phyloP scores from a whole-genome alignment of 2,113 vertebrate genomes.

The Catagonus wagneri region DNA sequence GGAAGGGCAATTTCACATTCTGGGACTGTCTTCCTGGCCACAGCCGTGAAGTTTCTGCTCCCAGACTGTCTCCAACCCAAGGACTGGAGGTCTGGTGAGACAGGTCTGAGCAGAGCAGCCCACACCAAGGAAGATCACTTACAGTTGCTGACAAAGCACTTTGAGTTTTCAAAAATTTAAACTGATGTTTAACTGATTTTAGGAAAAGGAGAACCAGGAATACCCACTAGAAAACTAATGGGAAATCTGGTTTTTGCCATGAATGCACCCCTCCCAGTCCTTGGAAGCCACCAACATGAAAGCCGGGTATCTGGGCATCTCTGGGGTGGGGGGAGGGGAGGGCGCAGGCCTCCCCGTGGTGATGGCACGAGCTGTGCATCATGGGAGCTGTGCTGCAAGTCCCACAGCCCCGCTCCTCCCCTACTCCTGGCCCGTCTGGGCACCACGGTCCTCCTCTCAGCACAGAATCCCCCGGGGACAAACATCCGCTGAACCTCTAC shows the following conservation, averaged over 20 bases:
- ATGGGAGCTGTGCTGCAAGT: not conserved
- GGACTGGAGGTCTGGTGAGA: not conserved
- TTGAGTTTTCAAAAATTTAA: not conserved
- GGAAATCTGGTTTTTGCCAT: not conserved
- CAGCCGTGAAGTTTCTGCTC: not conserved
- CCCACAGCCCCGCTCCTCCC: not conserved
- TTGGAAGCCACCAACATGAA: not conserved
- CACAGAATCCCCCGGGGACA: not conserved
- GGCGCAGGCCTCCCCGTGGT: too few species aligned
- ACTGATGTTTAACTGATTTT: not conserved
- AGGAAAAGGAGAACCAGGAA: not conserved
- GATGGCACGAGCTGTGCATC: not conserved
- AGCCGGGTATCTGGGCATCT: not conserved
- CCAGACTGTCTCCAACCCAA: not conserved
- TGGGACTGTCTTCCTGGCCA: not conserved
- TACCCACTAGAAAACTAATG: not conserved
- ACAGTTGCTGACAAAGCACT: not conserved
- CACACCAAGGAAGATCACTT: not conserved
- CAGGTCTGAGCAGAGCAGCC: not conserved
- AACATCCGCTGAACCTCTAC: not conserved
- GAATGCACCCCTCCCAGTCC: not conserved
- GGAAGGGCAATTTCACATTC: not conserved
- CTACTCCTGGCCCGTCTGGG: not conserved
- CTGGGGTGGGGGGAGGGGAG: not conserved
- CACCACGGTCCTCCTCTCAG: not conserved